Evolutionary conservation across 2,888 invertebrate species (phyloP), one percentile per base, ranked within the genome.

Genomic region (Dichetophora obliterata): DNA sequence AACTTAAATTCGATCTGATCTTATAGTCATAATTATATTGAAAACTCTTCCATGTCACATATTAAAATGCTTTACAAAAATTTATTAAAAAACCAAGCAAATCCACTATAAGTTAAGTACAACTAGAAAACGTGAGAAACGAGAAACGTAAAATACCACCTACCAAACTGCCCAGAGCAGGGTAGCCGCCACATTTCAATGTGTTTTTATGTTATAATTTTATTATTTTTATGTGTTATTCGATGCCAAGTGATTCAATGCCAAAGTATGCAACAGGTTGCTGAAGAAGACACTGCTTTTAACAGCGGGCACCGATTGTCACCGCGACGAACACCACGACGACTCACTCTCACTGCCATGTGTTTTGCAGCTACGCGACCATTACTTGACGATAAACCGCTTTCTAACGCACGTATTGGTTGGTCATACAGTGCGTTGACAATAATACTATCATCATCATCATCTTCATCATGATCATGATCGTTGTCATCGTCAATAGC

Each of bases 381-480:
- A 59, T n/a, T 31, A 71, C 34, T 27, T 57, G 19, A n/a, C 57
- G 43, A 50, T 50, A 65, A 63, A 52, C 65, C 73, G 73, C 73
- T 73, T 73, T 73, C 73, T 73, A 73, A 52, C 63, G 65, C 63
- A 52, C 27, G 68, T 14, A 16, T 65, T 27, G 31, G 19, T 48
- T 63, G 52, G 14, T 34, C 65, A 50, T 27, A 1, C 48, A 27
- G 9, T 19, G 37, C 59, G 37, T 43, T 61, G 24, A 16, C 31
- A 68, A 19, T 24, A 22, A 22, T 50, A 50, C 14, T 48, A 68
- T 14, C 24, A 50, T 68, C 24, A 27, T 48, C 50, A 68, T 22
- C 68, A 27, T 43, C 43, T 4, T 37, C 22, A 27, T 9, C n/a
- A n/a, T n/a, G n/a, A n/a, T n/a, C n/a, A n/a, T n/a, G n/a, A n/a